Percentiles rank a stretch among this genome's conserved stretches.
These are phyloP conservation scores for Bellardia pandia DNA, from an alignment of 2,888 invertebrate genomes.

Conservation along the genomic window DNA sequence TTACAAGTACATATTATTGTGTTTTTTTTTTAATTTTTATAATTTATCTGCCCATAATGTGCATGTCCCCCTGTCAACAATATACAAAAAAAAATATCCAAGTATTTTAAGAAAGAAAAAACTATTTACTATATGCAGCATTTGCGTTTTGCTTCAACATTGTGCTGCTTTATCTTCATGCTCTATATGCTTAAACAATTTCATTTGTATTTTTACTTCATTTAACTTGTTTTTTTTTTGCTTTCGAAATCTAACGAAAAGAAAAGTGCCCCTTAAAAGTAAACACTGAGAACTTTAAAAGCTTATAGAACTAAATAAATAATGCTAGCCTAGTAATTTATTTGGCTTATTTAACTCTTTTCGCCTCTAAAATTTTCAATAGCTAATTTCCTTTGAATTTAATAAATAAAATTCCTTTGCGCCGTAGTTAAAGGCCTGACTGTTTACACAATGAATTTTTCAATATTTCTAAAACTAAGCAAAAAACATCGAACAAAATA, in stretches of 20 bases:
- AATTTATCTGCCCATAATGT: constrained; percentile 66
- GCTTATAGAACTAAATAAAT: neutral
- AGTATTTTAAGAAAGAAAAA: neutral
- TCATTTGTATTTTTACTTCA: constrained; percentile 63
- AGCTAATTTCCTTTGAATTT: neutral
- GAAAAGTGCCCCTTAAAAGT: constrained; percentile 33
- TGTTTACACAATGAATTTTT: constrained; percentile 25
- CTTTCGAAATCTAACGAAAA: constrained; percentile 41
- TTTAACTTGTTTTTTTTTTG: constrained; percentile 47
- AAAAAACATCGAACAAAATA: constrained; percentile 5
- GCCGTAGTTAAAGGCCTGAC: neutral
- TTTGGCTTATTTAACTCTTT: neutral
- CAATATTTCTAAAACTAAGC: constrained; percentile 14
- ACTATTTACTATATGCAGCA: constrained; percentile 7
- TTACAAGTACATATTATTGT: constrained; percentile 18
- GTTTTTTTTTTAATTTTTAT: constrained; percentile 40
- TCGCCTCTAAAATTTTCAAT: neutral
- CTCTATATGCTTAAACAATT: constrained; percentile 68
- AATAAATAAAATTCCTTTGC: too few species aligned
- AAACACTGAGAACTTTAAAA: neutral
- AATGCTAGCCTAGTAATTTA: neutral
- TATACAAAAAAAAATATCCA: constrained; percentile 40
- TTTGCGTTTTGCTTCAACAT: constrained; percentile 52
- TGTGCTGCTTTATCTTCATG: constrained; percentile 67
- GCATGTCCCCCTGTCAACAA: constrained; percentile 69